Conservation (phyloP, 1,140 invertebrate genomes). For the Acromyrmex heyeri region DNA sequence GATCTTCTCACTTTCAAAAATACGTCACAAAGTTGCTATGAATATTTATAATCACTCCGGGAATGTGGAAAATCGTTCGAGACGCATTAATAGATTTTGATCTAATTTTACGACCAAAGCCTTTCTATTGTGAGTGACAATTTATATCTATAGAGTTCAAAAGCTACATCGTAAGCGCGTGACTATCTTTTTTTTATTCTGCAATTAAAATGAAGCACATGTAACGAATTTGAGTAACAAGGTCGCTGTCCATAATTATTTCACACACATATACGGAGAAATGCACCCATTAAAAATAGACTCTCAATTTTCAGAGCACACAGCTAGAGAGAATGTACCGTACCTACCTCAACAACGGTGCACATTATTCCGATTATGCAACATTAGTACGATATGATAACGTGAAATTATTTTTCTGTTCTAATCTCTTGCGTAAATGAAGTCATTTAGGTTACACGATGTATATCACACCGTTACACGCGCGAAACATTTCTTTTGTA, state of each 20-base stretch:
- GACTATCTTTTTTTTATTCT: background rate
- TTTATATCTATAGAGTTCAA: background rate
- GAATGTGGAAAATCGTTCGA: conserved; percentile 51
- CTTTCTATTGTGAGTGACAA: background rate
- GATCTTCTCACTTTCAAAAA: conserved; percentile 52
- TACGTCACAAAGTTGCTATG: conserved; percentile 21
- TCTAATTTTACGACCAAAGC: conserved; percentile 29
- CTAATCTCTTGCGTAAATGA: conserved; percentile 35
- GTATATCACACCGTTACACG: conserved; percentile 20
- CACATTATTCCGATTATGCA: conserved; percentile 29
- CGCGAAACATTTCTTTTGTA: conserved; percentile 2
- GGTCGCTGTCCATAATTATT: conserved; percentile 28
- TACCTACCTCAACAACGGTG: background rate
- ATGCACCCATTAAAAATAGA: conserved; percentile 48
- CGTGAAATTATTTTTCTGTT: conserved; percentile 42
- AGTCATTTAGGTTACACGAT: conserved; percentile 40
- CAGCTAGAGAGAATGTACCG: background rate
- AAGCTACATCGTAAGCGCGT: background rate
- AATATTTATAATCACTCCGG: conserved; percentile 45
- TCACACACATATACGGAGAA: background rate
- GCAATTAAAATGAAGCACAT: background rate
- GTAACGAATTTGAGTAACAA: conserved; percentile 28
- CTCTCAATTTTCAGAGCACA: conserved; percentile 12
- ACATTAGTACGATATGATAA: conserved; percentile 38
- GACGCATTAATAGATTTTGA: conserved; percentile 45